phyloP scores from a whole-genome alignment of 2,888 invertebrate species.

The Cataglyphis albicans region DNA sequence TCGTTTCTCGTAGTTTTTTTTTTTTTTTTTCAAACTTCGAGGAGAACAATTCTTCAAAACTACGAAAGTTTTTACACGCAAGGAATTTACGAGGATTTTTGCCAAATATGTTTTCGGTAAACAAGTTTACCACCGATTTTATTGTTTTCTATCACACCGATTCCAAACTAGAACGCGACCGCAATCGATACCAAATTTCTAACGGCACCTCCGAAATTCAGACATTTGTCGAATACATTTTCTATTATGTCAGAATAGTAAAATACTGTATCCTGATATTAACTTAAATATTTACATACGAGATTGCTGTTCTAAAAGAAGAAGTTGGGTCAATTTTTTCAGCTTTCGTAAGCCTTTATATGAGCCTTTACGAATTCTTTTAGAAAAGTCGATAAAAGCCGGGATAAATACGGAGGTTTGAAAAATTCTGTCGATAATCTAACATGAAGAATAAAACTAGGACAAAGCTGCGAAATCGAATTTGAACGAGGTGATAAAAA shows the following conservation, averaged over 20 bases:
- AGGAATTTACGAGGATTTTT: conserved; percentile 19
- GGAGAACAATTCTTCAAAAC: neutral
- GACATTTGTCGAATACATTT: conserved; percentile 2
- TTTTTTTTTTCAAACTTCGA: neutral
- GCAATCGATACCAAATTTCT: conserved; percentile 48
- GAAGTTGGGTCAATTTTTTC: conserved; percentile 11
- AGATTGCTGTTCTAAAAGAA: neutral
- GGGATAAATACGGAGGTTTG: neutral
- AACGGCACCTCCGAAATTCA: conserved; percentile 27
- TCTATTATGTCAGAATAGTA: neutral
- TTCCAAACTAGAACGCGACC: conserved; percentile 32
- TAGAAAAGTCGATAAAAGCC: neutral
- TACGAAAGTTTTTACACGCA: neutral
- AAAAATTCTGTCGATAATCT: conserved; percentile 24
- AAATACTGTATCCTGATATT: conserved; percentile 7
- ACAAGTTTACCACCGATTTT: conserved; percentile 30
- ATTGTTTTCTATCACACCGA: conserved; percentile 13
- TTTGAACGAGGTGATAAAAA: conserved; percentile 39
- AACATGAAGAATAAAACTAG: conserved; percentile 26
- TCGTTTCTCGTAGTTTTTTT: neutral
- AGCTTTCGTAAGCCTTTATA: neutral
- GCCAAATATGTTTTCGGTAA: conserved; percentile 38
- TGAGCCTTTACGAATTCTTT: neutral
- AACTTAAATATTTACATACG: neutral
- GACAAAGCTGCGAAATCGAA: conserved; percentile 53